Percentiles rank a stretch among this genome's conserved stretches.
phyloP scores from a whole-genome alignment of 2,888 invertebrate species.

The Standfussiana lucernea region DNA sequence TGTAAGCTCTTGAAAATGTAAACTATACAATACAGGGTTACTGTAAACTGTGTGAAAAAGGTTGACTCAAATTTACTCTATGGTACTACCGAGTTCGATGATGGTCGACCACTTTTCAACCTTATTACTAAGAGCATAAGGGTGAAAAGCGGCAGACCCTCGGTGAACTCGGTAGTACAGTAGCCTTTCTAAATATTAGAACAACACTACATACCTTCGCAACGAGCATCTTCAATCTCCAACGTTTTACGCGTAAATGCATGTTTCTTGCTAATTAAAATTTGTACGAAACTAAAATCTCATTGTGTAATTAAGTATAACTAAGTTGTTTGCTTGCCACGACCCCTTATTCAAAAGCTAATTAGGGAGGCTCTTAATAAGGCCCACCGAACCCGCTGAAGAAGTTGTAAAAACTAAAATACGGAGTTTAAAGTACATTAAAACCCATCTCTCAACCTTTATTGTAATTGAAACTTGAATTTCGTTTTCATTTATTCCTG shows the following conservation, averaged over 20 bases:
- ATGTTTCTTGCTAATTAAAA: slow-evolving; percentile 10
- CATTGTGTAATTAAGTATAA: slow-evolving; percentile 36
- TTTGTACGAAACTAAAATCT: slow-evolving; percentile 30
- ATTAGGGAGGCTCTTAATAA: slow-evolving; percentile 57
- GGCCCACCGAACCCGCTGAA: slow-evolving; percentile 51
- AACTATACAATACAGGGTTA: too few species aligned
- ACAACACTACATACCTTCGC: background rate
- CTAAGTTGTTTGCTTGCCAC: slow-evolving; percentile 40
- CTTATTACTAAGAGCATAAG: too few species aligned
- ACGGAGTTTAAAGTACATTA: slow-evolving; percentile 66
- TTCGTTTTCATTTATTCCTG: slow-evolving; percentile 79
- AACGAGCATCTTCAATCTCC: slow-evolving; percentile 18
- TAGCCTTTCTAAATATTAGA: background rate
- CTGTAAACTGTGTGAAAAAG: too few species aligned
- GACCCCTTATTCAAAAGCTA: slow-evolving; percentile 60
- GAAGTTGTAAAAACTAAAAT: slow-evolving; percentile 71
- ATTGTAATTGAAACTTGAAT: slow-evolving; percentile 77
- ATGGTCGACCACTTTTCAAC: too few species aligned
- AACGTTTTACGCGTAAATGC: background rate
- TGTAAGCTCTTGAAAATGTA: background rate
- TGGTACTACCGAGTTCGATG: too few species aligned
- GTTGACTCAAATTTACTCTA: background rate
- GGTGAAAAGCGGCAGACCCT: too few species aligned
- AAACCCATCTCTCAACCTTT: slow-evolving; percentile 69
- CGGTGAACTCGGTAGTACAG: too few species aligned